Percentiles rank a stretch among this genome's conserved stretches.
Evolutionary conservation across 2,113 vertebrate genomes (phyloP).

Genomic region (Notiomystis cincta): DNA sequence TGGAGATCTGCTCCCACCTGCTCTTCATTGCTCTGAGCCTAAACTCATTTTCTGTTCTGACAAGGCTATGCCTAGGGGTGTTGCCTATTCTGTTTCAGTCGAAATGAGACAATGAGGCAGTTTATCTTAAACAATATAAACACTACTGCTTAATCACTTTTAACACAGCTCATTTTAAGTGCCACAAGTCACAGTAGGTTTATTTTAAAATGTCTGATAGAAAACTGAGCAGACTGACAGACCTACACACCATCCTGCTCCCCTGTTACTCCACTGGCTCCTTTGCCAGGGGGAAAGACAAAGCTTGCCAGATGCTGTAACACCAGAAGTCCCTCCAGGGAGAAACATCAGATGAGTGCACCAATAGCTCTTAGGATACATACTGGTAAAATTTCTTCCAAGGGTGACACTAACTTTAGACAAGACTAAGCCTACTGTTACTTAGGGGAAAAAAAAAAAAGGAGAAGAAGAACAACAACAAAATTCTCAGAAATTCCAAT

Average conservation of each 20-base stretch:
- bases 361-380: background rate
- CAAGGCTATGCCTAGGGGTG: background rate
- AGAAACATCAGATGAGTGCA: background rate
- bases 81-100: background rate
- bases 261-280: background rate
- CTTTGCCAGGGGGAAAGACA: background rate
- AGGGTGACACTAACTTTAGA: background rate
- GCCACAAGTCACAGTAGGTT: background rate
- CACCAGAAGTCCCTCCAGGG: background rate
- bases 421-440: background rate
- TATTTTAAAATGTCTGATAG: background rate
- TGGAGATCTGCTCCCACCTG: background rate
- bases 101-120: background rate
- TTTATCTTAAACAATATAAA: background rate
- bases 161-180: background rate
- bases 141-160: background rate
- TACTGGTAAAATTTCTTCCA: background rate
- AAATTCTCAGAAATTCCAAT: background rate
- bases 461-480: accelerated
- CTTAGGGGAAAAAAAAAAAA: too few species aligned
- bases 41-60: background rate
- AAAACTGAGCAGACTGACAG: background rate
- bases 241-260: background rate
- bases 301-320: background rate
- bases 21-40: background rate